phyloP scores from a whole-genome alignment of 2,888 invertebrate genomes.

The Ecdyonurus torrentis region DNA sequence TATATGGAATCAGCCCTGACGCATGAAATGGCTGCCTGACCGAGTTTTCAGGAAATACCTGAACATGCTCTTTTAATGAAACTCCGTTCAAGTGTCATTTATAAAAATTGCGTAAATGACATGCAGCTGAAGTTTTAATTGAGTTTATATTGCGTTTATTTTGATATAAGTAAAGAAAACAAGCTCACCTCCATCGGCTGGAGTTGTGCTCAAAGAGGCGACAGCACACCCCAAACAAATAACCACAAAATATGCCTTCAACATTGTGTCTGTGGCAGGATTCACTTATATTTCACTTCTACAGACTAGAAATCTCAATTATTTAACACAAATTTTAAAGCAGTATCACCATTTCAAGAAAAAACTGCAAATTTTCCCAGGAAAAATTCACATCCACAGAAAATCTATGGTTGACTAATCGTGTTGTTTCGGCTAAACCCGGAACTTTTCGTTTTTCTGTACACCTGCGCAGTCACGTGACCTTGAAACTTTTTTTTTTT shows the following conservation, averaged over 20 bases:
- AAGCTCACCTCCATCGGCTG: background rate
- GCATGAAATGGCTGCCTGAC: constrained; percentile 4
- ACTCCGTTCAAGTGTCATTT: too few relatives aligned
- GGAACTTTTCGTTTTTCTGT: background rate
- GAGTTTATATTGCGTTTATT: too few relatives aligned
- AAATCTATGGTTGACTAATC: background rate
- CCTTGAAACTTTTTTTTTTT: background rate
- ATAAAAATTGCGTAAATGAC: too few relatives aligned
- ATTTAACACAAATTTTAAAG: background rate
- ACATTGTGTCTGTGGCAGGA: background rate
- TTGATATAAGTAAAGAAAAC: background rate
- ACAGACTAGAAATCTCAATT: background rate
- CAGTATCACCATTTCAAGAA: background rate
- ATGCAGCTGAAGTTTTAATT: too few relatives aligned
- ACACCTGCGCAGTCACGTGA: background rate
- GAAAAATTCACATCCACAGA: background rate
- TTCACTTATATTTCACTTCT: background rate
- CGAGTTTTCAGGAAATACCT: background rate
- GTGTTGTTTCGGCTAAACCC: background rate
- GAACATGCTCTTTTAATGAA: too few relatives aligned
- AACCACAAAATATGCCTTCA: background rate
- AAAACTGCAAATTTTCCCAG: background rate
- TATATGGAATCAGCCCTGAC: background rate
- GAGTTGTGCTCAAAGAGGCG: background rate
- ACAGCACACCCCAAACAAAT: background rate